Evolutionary conservation across 2,113 vertebrate species (phyloP), one percentile per base, ranked within the genome.

Genomic region (Alectura lathami): DNA sequence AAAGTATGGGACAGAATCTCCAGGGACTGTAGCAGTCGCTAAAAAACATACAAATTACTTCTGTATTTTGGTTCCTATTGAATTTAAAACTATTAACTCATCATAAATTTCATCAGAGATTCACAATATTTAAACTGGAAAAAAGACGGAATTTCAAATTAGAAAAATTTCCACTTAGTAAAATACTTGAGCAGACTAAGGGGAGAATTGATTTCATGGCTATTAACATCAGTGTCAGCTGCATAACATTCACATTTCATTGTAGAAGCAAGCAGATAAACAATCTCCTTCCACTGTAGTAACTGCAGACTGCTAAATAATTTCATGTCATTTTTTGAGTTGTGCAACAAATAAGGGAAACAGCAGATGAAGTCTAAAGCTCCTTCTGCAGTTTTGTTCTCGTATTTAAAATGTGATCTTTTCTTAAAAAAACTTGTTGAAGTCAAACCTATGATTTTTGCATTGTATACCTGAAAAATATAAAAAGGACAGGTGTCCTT

Each of bases 271-370:
- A 67, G 32, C 60, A 81, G 66, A 91, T 82, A 87, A 91, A 88
- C 86, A 72, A 63, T 59, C 82, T 94, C 84, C 23, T 79, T 78
- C 88, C 82, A 87, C 87, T 94, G 72, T 74, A 72, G 22, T 83
- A 95, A 95, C 89, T 69, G 63, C 34, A 85, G 57, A 42, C 57
- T 76, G 63, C 50, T 86, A 84, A 85, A 92, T 76, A 70, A 90
- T 88, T 94, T 77, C 30, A 75, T 84, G 85, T 51, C 88, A 80
- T 91, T 77, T 85, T 67, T 95, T 88, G 3, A 67, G 78, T 88
- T 93, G 47, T 68, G 89, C 69, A 89, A 95, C 36, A 79, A 88
- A 72, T 26, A 82, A 87, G 32, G 20, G 32, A 75, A 93, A 80
- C 8, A 89, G 40, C 40, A 84, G 81, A 76, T 54, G 17, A 86